phyloP scores from a whole-genome alignment of 2,797 vertebrate species.

The Pangasius sanitwongsei region DNA sequence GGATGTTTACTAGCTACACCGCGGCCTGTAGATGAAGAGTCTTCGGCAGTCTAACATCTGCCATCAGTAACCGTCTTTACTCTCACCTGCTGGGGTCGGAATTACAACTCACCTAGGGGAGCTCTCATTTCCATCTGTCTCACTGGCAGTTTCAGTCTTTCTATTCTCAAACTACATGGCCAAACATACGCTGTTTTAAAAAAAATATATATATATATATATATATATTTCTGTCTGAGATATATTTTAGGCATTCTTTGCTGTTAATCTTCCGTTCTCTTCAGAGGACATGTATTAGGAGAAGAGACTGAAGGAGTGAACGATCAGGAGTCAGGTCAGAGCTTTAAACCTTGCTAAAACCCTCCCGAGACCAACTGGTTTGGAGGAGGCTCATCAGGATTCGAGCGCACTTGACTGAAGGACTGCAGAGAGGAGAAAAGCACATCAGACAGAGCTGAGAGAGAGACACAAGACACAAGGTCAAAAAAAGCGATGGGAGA shows the following conservation, averaged over 20 bases:
- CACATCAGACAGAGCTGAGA: neutral
- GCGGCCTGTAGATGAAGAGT: neutral
- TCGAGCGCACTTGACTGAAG: conserved; percentile 55
- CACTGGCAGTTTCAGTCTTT: neutral
- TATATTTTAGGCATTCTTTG: neutral
- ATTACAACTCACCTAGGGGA: conserved; percentile 29
- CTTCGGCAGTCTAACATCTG: conserved; percentile 33
- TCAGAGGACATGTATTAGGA: conserved; percentile 6
- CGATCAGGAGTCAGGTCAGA: conserved; percentile 52
- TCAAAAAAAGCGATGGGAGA: neutral
- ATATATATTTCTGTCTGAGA: neutral
- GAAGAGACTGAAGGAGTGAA: conserved; percentile 11
- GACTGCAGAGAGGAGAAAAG: conserved; percentile 27
- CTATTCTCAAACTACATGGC: neutral
- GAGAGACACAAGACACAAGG: neutral
- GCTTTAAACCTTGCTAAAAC: conserved; percentile 35
- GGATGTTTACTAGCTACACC: conserved; percentile 6
- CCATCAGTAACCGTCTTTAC: conserved; percentile 31
- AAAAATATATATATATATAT: too few relatives aligned
- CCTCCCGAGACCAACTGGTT: conserved; percentile 30
- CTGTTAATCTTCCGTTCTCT: neutral
- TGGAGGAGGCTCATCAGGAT: conserved; percentile 51
- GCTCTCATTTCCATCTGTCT: conserved; percentile 27
- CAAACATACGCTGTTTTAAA: neutral
- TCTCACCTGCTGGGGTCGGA: conserved; percentile 42